Evolutionary conservation across 2,888 invertebrate species (phyloP), one percentile per base, ranked within the genome.

Genomic region (Julus scandinavius): DNA sequence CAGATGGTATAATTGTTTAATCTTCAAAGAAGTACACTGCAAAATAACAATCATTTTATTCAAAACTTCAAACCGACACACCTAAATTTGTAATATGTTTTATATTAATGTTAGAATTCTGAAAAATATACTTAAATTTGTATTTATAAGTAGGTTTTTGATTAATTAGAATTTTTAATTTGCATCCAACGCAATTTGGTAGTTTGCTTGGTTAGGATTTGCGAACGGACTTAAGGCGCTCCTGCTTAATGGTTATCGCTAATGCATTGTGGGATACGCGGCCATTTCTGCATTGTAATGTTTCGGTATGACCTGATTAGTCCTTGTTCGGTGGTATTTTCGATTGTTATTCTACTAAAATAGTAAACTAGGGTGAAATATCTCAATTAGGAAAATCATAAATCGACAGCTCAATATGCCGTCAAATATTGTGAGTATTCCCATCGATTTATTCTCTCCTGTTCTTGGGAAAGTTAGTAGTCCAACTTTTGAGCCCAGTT

Each of bases 361-460:
- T 72, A 72, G 29, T 29, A 29, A 29, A 72, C 29, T 72, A 29
- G 29, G 11, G 29, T 29, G 0, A 72, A 72, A 29, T 72, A 29
- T 9, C n/a, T 29, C n/a, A 15, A 72, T 29, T 7, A 9, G 11
- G 72, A 2, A 11, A 9, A 5, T 9, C 1, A 29, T 7, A 72
- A 72, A 29, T 29, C 29, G 72, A 29, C 72, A 72, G 72, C 49
- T 13, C 2, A 86, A 86, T 11, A 86, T 86, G 86, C 17, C 86
- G 49, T 29, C 54, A 9, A 86, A 50, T 15, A 86, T 86, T n/a
- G 86, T 86, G 86, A 86, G 86, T 86, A 86, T 38, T 50, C 41
- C 9, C 5, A 13, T 38, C 86, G 50, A 4, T 41, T 17, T 54
- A 49, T 86, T n/a, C 15, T 20, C 50, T 50, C 1, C 40, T n/a